phyloP scores from a whole-genome alignment of 2,797 vertebrate genomes.

The Luscinia luscinia region DNA sequence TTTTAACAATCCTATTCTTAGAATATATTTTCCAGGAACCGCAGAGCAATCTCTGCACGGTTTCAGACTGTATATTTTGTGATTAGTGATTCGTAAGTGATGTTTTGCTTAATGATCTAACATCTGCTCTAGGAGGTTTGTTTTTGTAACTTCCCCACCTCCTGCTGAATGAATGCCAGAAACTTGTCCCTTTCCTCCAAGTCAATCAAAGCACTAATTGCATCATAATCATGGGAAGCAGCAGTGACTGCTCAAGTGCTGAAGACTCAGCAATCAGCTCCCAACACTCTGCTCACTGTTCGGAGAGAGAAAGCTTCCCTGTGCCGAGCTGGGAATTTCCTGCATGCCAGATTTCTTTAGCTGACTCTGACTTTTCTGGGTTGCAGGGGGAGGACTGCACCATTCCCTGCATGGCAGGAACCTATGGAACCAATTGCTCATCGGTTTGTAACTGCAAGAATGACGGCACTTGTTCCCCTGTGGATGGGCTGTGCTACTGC shows the following conservation, averaged over 20 bases:
- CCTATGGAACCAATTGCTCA: conserved; percentile 90
- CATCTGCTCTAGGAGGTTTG: conserved; percentile 74
- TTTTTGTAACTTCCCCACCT: conserved; percentile 64
- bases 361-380: conserved; percentile 14
- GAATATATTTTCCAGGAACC: conserved; percentile 39
- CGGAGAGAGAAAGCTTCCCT: not conserved
- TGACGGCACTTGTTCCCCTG: conserved; percentile 86
- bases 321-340: conserved; percentile 31
- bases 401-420: conserved; percentile 83
- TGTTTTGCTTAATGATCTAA: conserved; percentile 74
- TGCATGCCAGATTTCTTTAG: not conserved
- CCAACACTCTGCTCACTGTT: not conserved
- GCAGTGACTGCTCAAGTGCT: conserved; percentile 35
- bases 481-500: conserved; percentile 94
- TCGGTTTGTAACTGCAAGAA: conserved; percentile 91
- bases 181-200: conserved; percentile 61
- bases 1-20: conserved; percentile 36
- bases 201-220: conserved; percentile 48
- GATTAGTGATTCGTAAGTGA: conserved; percentile 66
- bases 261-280: conserved; percentile 47
- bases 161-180: conserved; percentile 58
- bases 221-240: conserved; percentile 42
- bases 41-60: not conserved
- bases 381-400: conserved; percentile 91
- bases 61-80: conserved; percentile 70